phyloP scores from a whole-genome alignment of 2,797 vertebrate species.

The Poecile montanus region DNA sequence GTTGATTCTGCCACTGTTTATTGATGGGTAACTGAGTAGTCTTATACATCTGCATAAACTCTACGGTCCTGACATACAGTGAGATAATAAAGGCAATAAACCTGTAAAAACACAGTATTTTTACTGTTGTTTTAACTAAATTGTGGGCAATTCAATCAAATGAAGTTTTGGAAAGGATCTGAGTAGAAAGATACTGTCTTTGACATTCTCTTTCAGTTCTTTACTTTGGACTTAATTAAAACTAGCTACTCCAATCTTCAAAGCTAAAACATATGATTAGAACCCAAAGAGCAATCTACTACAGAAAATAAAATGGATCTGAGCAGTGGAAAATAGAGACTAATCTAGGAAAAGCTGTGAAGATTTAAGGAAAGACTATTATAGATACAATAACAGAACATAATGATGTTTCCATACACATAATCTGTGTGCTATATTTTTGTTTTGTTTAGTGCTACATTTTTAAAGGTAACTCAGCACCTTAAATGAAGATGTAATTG shows the following conservation, averaged over 20 bases:
- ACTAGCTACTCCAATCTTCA: not conserved
- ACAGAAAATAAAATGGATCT: not conserved
- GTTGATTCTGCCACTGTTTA: not conserved
- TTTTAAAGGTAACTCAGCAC: not conserved
- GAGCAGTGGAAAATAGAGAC: not conserved
- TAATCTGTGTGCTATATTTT: not conserved
- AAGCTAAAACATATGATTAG: not conserved
- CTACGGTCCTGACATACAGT: not conserved
- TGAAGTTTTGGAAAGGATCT: not conserved
- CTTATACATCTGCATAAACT: not conserved
- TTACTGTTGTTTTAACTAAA: not conserved
- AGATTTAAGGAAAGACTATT: not conserved
- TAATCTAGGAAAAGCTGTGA: not conserved
- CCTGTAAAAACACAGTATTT: not conserved
- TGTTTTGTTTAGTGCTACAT: not conserved
- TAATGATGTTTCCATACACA: not conserved
- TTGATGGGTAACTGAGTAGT: not conserved
- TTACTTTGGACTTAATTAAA: conserved; percentile 3
- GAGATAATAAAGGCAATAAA: not conserved
- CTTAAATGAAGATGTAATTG: not conserved
- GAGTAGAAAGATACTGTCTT: not conserved
- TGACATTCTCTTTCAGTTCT: not conserved
- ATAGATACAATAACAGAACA: not conserved
- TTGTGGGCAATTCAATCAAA: not conserved
- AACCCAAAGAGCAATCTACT: not conserved